Evolutionary conservation across 2,888 invertebrate species (phyloP), one percentile per base, ranked within the genome.

Genomic region (Caenorhabditis parvicauda): DNA sequence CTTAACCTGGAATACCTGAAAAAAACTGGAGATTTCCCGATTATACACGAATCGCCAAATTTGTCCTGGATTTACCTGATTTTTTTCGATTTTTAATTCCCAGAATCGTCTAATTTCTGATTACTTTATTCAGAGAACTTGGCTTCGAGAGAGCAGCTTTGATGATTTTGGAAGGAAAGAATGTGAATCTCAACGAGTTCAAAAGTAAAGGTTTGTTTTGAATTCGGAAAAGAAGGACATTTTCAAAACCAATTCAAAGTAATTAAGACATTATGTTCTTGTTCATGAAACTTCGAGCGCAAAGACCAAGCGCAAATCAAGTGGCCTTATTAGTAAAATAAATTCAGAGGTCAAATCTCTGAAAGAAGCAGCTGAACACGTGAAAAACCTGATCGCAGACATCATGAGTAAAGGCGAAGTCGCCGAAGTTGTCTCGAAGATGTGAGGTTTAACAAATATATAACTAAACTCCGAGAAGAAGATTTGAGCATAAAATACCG

Each of bases 301-400:
- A n/a, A n/a, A n/a, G n/a, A n/a, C n/a, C n/a, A n/a, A 32, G 35
- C 35, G 35, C n/a, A 32, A 32, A 32, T 32, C 35, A n/a, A 32
- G 9, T 32, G 9, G 9, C n/a, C 35, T 32, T 32, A 12, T n/a
- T 32, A 9, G 35, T 12, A 32, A 32, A 32, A 12, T n/a, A 32
- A n/a, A 21, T 54, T 38, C 22, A 54, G 56, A 51, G 2, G 2
- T 59, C 55, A 49, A 53, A 27, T 39, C 45, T 3, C 25, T 44
- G 1, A 50, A 51, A 17, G 43, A 58, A 9, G 52, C 61, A 6
- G 47, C 54, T 29, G 63, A 58, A 14, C 38, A 68, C 41, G 19
- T 64, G 28, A 55, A 53, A 17, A 49, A 59, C 21, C 48, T 54
- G 14, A 17, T 68, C 7, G 63, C 68, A 0, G 68, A 68, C 41